Percentiles rank a stretch among this genome's conserved stretches.
Evolutionary conservation across 2,888 invertebrate species (phyloP).

Genomic region (Sinhomidia bicolor): DNA sequence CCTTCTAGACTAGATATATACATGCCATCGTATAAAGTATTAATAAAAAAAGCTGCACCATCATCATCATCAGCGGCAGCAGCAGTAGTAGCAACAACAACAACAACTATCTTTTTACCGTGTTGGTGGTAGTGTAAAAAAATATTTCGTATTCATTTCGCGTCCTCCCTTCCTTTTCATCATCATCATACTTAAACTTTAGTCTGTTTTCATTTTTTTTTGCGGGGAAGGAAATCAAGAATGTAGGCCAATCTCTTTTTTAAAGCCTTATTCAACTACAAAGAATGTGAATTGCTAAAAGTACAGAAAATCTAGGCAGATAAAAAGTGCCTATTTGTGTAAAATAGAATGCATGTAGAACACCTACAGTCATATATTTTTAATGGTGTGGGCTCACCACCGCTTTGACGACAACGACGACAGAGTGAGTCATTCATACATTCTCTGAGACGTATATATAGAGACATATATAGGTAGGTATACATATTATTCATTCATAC

Average conservation of each 20-base stretch:
- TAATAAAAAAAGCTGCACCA: not conserved
- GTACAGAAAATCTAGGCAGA: conserved; percentile 28
- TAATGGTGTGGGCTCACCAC: conserved; percentile 28
- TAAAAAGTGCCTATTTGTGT: conserved; percentile 7
- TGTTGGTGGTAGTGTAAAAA: conserved; percentile 31
- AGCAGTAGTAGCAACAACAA: not conserved
- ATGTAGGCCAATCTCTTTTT: conserved; percentile 70
- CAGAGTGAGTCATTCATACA: conserved; percentile 8
- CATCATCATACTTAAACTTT: not conserved
- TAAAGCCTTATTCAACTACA: conserved; percentile 56
- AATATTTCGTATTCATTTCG: conserved; percentile 53
- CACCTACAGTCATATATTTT: conserved; percentile 23
- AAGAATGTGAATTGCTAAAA: conserved; percentile 45
- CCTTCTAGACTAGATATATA: too few species aligned
- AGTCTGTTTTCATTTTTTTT: conserved; percentile 56
- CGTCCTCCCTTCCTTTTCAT: conserved; percentile 42
- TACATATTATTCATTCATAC: not conserved
- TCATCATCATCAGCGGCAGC: too few species aligned
- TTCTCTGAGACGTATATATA: too few species aligned
- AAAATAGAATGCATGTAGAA: conserved; percentile 32
- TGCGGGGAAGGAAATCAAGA: conserved; percentile 49
- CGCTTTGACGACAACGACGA: too few species aligned
- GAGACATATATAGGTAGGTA: not conserved
- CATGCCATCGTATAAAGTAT: not conserved
- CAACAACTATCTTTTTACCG: conserved; percentile 24